Base-by-base conservation (phyloP, 2,113 vertebrate genomes). In the Potamarius usumacintae region DNA sequence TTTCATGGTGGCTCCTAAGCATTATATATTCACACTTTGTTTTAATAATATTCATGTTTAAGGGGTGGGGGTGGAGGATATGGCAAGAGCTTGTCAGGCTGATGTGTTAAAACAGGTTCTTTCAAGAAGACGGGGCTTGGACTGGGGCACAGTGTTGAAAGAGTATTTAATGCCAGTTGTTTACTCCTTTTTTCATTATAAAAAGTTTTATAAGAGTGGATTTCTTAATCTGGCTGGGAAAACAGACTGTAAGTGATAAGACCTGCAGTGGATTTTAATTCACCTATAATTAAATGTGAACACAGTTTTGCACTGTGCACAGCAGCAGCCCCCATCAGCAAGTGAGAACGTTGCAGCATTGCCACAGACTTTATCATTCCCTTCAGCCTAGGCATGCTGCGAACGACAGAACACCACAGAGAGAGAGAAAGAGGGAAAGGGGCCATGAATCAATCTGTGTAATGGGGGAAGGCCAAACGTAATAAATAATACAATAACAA, bases 401-500 rank as follows among this genome's bases (percentile, higher is more conserved):
- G 76, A 88, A 79, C 85, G 62, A 86, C 72, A 89, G 52, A 85
- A 88, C 65, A 88, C 84, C 71, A 74, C 83, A 79, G 84, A 69
- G 82, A 86, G 82, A 84, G 72, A 62, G 62, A 78, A 82, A 88
- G 83, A 69, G 80, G 53, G 76, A 76, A 78, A 57, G 80, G 72
- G 87, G 65, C 92, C 94, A 97, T 98, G 97, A 98, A 99, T 99
- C 98, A 99, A 98, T 98, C 97, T 97, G 95, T 97, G 96, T 97
- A 97, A 98, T 97, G 96, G 97, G 96, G 94, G 94, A 94, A 94
- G 94, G 96, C 97, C 96, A 97, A 96, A 97, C 92, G 97, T 96
- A 97, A 99, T 99, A 99, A 99, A 99, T 99, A 99, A 99, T 97
- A 98, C 97, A 98, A 97, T 97, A 99, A 98, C 97, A 98, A 97